A percentile compares a stretch with the other conserved stretches of the same genome.
Conservation (phyloP, 2,113 vertebrate genomes). For the Lagenorhynchus albirostris region DNA sequence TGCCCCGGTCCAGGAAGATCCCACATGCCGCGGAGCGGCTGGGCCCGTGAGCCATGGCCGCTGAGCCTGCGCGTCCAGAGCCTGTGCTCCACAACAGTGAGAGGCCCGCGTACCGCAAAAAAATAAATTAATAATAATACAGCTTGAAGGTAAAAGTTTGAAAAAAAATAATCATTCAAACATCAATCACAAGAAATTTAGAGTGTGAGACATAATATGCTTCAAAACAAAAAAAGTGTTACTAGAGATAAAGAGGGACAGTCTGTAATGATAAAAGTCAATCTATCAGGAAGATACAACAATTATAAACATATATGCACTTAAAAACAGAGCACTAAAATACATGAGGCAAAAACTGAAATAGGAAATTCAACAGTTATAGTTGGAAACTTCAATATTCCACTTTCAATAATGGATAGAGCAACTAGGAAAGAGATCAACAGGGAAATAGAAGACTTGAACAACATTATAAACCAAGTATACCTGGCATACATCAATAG, state of each 20-base stretch:
- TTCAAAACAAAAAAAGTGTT: not conserved
- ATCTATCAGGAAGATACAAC: not conserved
- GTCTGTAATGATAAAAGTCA: not conserved
- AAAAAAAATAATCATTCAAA: not conserved
- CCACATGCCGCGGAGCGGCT: too few relatives aligned
- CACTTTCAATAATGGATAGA: not conserved
- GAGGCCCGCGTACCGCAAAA: rapidly evolving
- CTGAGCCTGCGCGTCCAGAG: too few relatives aligned
- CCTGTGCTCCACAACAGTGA: too few relatives aligned
- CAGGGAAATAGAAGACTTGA: not conserved
- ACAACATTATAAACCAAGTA: not conserved
- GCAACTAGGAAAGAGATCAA: not conserved
- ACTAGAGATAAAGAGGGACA: not conserved
- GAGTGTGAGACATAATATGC: not conserved
- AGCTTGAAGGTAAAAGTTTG: not conserved
- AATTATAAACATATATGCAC: not conserved
- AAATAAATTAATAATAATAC: too few relatives aligned
- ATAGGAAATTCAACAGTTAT: not conserved
- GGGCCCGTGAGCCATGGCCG: too few relatives aligned
- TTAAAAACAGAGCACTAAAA: not conserved
- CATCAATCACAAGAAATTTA: not conserved
- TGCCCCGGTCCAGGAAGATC: too few relatives aligned
- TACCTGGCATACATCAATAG: not conserved
- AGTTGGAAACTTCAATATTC: not conserved
- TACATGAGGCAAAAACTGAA: not conserved